phyloP scores from a whole-genome alignment of 1,140 invertebrate species.

The Halesus radiatus region DNA sequence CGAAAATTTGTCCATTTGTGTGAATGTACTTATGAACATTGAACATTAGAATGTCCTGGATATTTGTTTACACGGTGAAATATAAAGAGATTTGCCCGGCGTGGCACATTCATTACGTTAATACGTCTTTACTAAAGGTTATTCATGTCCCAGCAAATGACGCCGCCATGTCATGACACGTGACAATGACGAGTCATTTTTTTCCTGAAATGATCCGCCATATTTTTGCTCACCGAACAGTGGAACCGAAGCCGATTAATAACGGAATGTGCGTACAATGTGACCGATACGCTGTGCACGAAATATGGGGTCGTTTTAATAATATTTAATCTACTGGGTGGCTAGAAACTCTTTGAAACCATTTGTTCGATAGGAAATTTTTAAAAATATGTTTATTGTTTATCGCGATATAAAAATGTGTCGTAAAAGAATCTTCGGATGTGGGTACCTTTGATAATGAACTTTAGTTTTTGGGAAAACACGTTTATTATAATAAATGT shows the following conservation, averaged over 20 bases:
- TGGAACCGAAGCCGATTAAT: constrained; percentile 44
- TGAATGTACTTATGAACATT: too few species aligned
- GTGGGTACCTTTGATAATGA: too few species aligned
- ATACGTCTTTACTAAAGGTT: constrained; percentile 34
- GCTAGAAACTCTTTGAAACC: not conserved
- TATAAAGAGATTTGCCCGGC: constrained; percentile 27
- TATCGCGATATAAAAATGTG: too few species aligned
- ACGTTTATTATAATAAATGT: too few species aligned
- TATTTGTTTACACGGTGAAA: constrained; percentile 9
- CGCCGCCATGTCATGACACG: constrained; percentile 40
- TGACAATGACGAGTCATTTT: constrained; percentile 51
- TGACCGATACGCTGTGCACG: not conserved
- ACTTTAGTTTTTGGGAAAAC: too few species aligned
- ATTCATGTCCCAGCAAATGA: constrained; percentile 52
- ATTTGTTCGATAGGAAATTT: too few species aligned
- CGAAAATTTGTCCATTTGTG: constrained; percentile 11
- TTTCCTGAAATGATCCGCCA: constrained; percentile 43
- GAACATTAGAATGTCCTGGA: not conserved
- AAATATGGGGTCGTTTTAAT: constrained; percentile 5
- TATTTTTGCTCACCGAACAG: constrained; percentile 49
- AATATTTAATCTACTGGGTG: not conserved
- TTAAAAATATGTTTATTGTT: too few species aligned
- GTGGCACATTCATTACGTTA: constrained; percentile 21
- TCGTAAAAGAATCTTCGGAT: too few species aligned
- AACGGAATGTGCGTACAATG: constrained; percentile 6